phyloP scores from a whole-genome alignment of 2,113 vertebrate species.

The Charadrius vociferus region DNA sequence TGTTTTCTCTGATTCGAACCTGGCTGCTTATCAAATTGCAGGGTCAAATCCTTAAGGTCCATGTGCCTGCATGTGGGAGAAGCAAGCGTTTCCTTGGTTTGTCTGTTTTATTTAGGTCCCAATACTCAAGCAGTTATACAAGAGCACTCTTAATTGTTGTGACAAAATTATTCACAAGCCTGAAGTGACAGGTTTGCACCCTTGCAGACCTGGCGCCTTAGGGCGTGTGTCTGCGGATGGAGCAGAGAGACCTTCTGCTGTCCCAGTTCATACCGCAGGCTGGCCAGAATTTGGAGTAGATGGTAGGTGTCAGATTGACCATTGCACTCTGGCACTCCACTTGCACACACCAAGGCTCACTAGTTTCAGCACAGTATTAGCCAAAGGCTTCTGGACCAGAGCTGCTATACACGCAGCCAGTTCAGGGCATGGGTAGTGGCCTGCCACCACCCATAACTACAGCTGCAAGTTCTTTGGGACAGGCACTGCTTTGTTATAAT shows the following conservation, averaged over 20 bases:
- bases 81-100: background rate
- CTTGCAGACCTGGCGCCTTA: background rate
- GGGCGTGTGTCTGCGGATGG: background rate
- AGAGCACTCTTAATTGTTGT: background rate
- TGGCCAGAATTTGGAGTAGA: background rate
- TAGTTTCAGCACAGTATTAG: background rate
- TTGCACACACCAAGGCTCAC: background rate
- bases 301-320: background rate
- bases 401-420: background rate
- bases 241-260: accelerated
- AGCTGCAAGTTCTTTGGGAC: background rate
- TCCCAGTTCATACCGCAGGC: background rate
- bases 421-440: background rate
- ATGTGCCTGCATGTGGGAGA: background rate
- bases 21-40: background rate
- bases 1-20: background rate
- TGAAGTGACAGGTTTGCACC: background rate
- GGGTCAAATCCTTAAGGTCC: background rate
- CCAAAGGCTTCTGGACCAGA: background rate
- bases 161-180: background rate
- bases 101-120: background rate
- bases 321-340: background rate
- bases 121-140: background rate
- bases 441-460: background rate
- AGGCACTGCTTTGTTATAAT: background rate